phyloP scores from a whole-genome alignment of 1,140 invertebrate species.

The Hesperophylax magnus region DNA sequence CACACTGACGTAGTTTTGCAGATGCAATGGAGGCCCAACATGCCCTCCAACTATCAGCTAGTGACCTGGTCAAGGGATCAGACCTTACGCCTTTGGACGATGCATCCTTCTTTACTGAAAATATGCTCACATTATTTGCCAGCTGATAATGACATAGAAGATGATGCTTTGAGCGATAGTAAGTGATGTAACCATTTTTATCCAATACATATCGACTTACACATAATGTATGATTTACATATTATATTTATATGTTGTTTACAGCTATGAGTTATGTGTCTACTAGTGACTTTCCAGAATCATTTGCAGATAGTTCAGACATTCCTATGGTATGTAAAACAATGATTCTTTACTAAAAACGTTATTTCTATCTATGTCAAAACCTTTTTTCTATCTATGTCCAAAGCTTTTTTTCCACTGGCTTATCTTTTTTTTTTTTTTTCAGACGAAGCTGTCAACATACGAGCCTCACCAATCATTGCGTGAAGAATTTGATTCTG shows the following conservation, averaged over 20 bases:
- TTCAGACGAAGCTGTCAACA: slow-evolving; percentile 60
- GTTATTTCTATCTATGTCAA: neutral
- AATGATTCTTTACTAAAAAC: neutral
- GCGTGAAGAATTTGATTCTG: slow-evolving; percentile 88
- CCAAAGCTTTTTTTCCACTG: neutral
- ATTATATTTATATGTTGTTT: slow-evolving; percentile 46
- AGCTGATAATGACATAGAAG: slow-evolving; percentile 67
- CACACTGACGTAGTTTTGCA: slow-evolving; percentile 95
- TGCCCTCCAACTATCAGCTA: slow-evolving; percentile 84
- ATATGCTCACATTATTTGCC: slow-evolving; percentile 74
- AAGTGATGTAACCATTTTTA: slow-evolving; percentile 52
- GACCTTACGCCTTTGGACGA: slow-evolving; percentile 90
- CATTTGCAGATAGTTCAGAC: slow-evolving; percentile 55
- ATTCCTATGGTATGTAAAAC: slow-evolving; percentile 63
- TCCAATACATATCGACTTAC: neutral
- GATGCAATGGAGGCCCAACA: slow-evolving; percentile 90
- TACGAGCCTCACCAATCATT: slow-evolving; percentile 74
- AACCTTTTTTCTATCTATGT: slow-evolving; percentile 60
- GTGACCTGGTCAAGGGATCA: slow-evolving; percentile 97
- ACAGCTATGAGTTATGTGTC: slow-evolving; percentile 66
- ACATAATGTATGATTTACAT: neutral
- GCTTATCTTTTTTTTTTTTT: slow-evolving; percentile 65
- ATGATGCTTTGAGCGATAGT: slow-evolving; percentile 67
- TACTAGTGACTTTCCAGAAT: slow-evolving; percentile 61
- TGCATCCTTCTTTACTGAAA: slow-evolving; percentile 87